Evolutionary conservation across 2,888 invertebrate species (phyloP), one percentile per base, ranked within the genome.

Genomic region (Drosophila buzzatii): DNA sequence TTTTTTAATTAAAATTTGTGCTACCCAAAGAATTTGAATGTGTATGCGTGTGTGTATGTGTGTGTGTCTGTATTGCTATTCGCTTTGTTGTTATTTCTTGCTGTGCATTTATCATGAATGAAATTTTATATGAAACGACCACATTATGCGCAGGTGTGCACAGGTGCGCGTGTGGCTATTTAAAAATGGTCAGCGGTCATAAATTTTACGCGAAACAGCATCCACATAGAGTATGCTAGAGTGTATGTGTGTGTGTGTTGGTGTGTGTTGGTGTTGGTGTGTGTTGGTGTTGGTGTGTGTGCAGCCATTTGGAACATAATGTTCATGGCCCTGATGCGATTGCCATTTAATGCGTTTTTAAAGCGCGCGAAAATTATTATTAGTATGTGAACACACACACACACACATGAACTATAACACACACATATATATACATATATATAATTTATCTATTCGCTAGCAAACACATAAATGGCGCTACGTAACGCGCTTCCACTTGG

Each of bases 131-230:
- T 80, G 72, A 58, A 78, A 81, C 79, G 69, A 85, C 90, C 85
- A 73, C 85, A 85, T 90, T 90, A 85, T 85, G 85, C 85, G 86
- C 85, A 85, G 85, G 89, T 85, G 90, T 85, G 85, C 86, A 67
- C 90, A 83, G 89, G 86, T 85, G 89, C 86, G 81, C 86, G 67
- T 72, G 88, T 73, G 89, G 89, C 90, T 85, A 85, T 85, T 85
- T 90, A 78, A 90, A 85, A 85, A 88, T 85, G 85, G 90, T 90
- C 89, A 83, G 85, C 74, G 81, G 70, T 81, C 86, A 88, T 85
- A 85, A 85, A 85, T 85, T 90, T 76, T 9, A 33, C 81, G 81
- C 76, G 64, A 61, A 49, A 49, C 69, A 23, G 42, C 59, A 35
- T 44, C 47, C 71, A 20, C 23, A 6, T 18, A 27, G 31, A 39